A percentile compares a stretch with the other conserved stretches of the same genome.
Conservation (phyloP, 2,113 vertebrate genomes). For the Cebidichthys violaceus region DNA sequence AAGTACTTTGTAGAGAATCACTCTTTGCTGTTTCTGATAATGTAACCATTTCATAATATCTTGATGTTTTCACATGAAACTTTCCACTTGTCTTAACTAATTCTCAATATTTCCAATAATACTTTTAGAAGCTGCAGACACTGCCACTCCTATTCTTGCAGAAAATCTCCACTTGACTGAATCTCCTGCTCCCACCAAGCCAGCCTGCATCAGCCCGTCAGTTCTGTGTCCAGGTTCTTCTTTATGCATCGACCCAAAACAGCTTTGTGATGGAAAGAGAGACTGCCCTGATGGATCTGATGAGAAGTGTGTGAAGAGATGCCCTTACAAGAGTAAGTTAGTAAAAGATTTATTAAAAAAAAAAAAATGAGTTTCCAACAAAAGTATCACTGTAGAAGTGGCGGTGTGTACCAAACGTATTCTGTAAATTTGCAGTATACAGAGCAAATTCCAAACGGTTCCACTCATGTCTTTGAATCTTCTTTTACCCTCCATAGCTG, state of each 20-base stretch:
- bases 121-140: not conserved
- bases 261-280: conserved; percentile 85
- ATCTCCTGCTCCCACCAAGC: not conserved
- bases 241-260: conserved; percentile 79
- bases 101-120: not conserved
- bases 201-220: conserved; percentile 77
- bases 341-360: too few relatives aligned
- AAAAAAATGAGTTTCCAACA: not conserved
- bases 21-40: not conserved
- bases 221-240: conserved; percentile 77
- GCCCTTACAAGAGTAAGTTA: conserved; percentile 80
- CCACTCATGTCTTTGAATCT: not conserved
- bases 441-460: not conserved
- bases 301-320: conserved; percentile 81
- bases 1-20: not conserved
- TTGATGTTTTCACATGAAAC: not conserved
- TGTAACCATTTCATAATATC: not conserved
- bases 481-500: conserved; percentile 26
- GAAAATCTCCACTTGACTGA: not conserved
- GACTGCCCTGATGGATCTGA: conserved; percentile 90
- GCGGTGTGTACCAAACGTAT: too few relatives aligned
- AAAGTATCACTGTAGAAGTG: too few relatives aligned
- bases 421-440: not conserved
- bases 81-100: not conserved
- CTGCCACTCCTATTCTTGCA: too few relatives aligned